These are phyloP conservation scores for Campylomormyrus tamandua DNA, from an alignment of 2,113 vertebrate genomes.

Conservation along the genomic window DNA sequence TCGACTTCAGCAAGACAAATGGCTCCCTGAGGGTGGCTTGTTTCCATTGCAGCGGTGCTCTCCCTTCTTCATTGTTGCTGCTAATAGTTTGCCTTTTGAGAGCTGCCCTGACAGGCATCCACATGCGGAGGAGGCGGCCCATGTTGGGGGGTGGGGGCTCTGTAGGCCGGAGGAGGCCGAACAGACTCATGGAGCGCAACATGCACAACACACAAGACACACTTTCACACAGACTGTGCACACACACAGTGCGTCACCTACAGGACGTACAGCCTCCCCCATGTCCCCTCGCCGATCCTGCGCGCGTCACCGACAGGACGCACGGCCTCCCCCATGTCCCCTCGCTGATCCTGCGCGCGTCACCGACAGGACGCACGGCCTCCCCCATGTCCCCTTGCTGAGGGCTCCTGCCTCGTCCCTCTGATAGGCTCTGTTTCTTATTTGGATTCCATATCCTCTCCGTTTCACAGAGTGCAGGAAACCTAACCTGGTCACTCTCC, in stretches of 20 bases:
- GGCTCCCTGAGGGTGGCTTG: conserved; percentile 56
- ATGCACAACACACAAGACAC: background rate
- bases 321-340: too few species aligned
- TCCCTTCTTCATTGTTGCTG: conserved; percentile 44
- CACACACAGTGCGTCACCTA: background rate
- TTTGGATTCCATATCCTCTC: background rate
- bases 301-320: too few species aligned
- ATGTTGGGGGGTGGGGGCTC: background rate
- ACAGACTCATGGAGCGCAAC: background rate
- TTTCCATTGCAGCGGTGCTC: conserved; percentile 43
- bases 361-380: background rate
- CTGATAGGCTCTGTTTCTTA: background rate
- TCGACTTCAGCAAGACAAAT: conserved; percentile 54
- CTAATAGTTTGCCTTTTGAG: conserved; percentile 54
- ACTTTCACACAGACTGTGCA: background rate
- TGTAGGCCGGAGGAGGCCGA: background rate
- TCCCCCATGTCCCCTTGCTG: background rate
- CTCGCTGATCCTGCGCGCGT: too few species aligned
- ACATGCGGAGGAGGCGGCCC: background rate
- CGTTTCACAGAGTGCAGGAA: background rate
- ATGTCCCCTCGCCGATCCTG: too few species aligned
- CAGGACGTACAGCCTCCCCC: too few species aligned
- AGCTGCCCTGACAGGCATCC: conserved; percentile 26
- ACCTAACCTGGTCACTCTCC: background rate
- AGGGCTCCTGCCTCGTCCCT: background rate